phyloP scores from a whole-genome alignment of 2,113 vertebrate species.

The Danionella cerebrum region DNA sequence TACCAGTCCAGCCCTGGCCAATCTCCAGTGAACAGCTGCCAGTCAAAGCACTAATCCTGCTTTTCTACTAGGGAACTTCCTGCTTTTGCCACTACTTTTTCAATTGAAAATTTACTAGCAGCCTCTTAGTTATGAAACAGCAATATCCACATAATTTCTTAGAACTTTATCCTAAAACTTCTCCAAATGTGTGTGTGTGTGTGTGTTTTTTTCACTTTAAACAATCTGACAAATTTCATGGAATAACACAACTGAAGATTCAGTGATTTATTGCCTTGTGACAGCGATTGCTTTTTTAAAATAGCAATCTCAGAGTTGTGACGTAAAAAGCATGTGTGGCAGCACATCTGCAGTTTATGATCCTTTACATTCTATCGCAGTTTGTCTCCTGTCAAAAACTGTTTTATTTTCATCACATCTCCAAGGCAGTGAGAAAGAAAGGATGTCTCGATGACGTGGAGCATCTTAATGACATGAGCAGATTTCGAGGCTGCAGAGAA shows the following conservation, averaged over 20 bases:
- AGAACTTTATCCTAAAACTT: no score
- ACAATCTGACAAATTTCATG: not conserved
- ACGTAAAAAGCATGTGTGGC: not conserved
- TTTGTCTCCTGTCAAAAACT: conserved; percentile 26
- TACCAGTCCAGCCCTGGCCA: no score
- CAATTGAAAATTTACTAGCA: no score
- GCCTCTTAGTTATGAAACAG: no score
- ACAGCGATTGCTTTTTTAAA: not conserved
- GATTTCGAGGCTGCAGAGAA: conserved; percentile 9
- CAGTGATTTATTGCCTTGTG: not conserved
- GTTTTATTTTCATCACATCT: conserved; percentile 16
- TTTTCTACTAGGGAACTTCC: no score
- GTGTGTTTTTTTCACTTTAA: not conserved
- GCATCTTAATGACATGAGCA: conserved; percentile 19
- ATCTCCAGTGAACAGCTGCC: no score
- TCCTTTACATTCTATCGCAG: conserved; percentile 5
- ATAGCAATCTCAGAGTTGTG: not conserved
- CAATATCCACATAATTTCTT: no score
- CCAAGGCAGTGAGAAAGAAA: conserved; percentile 6
- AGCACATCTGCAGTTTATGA: conserved; percentile 18
- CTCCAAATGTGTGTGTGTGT: not conserved
- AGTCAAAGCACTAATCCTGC: no score
- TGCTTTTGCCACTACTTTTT: no score
- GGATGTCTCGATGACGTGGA: not conserved
- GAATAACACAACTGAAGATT: not conserved